These are phyloP conservation scores for Mimachlamys varia DNA, from an alignment of 2,888 invertebrate genomes.

Conservation along the genomic window DNA sequence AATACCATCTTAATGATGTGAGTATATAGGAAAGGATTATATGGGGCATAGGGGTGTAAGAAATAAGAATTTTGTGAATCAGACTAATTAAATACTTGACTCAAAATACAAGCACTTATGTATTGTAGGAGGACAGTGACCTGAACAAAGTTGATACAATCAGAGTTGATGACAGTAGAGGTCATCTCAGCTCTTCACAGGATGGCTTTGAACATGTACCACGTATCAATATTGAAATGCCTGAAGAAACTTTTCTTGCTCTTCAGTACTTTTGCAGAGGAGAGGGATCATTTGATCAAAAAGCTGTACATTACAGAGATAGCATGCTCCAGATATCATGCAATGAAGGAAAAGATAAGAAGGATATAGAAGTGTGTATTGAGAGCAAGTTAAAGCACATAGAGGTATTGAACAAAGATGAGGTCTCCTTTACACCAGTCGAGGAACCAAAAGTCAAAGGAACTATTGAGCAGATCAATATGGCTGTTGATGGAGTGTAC, in stretches of 20 bases:
- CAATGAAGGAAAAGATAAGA: not conserved
- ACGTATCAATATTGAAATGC: not conserved
- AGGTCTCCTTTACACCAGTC: not conserved
- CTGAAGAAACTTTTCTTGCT: not conserved
- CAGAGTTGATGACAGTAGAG: not conserved
- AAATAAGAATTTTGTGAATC: too few species aligned
- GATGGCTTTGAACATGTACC: not conserved
- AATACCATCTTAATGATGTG: too few species aligned
- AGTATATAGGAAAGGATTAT: too few species aligned
- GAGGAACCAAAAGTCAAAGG: not conserved
- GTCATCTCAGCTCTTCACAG: not conserved
- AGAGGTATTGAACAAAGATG: not conserved
- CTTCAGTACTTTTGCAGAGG: not conserved
- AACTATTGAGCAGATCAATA: not conserved
- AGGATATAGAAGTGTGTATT: not conserved
- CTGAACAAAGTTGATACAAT: not conserved
- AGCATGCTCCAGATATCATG: not conserved
- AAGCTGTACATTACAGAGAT: not conserved
- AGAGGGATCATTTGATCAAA: not conserved
- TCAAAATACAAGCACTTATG: too few species aligned
- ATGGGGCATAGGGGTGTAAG: too few species aligned
- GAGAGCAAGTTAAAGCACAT: not conserved
- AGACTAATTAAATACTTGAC: too few species aligned
- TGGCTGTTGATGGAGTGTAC: not conserved
- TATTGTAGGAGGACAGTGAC: too few species aligned